Conservation (phyloP, 2,113 vertebrate genomes). For the Siphamia tubifer region DNA sequence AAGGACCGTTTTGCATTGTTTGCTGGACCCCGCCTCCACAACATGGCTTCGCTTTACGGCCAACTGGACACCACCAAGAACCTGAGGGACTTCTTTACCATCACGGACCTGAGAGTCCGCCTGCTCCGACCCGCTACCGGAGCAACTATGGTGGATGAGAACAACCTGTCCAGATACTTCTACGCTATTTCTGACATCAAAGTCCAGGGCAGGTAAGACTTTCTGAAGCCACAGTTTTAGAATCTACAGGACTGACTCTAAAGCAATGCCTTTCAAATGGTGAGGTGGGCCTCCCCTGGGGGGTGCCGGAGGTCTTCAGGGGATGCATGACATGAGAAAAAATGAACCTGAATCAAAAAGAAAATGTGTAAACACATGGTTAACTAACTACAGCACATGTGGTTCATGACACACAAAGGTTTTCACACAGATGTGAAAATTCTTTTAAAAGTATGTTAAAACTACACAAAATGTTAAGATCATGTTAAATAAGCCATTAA, state of each 20-base stretch:
- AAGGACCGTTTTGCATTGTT: conserved; percentile 98
- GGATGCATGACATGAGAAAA: too few species aligned
- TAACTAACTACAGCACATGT: too few species aligned
- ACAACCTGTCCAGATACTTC: conserved; percentile 95
- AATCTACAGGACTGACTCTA: neutral
- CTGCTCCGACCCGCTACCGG: conserved; percentile 94
- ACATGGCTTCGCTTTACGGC: conserved; percentile 98
- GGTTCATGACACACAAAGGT: too few species aligned
- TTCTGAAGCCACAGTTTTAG: neutral
- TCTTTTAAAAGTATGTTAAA: too few species aligned
- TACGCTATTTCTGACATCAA: conserved; percentile 98
- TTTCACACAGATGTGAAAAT: too few species aligned
- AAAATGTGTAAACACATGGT: too few species aligned
- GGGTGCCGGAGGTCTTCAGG: too few species aligned
- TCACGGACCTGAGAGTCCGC: conserved; percentile 94
- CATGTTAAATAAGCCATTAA: too few species aligned
- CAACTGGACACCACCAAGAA: conserved; percentile 99
- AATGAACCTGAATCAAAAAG: too few species aligned
- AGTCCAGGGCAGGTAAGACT: conserved; percentile 95
- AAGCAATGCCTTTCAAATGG: too few species aligned
- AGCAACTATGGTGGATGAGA: conserved; percentile 93
- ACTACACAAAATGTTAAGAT: too few species aligned
- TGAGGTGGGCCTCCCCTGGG: too few species aligned
- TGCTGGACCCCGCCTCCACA: conserved; percentile 93
- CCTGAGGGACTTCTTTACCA: conserved; percentile 97